Percentiles rank a stretch among this genome's conserved stretches.
Evolutionary conservation across 2,113 vertebrate species (phyloP).

Genomic region (Synchiropus splendidus): DNA sequence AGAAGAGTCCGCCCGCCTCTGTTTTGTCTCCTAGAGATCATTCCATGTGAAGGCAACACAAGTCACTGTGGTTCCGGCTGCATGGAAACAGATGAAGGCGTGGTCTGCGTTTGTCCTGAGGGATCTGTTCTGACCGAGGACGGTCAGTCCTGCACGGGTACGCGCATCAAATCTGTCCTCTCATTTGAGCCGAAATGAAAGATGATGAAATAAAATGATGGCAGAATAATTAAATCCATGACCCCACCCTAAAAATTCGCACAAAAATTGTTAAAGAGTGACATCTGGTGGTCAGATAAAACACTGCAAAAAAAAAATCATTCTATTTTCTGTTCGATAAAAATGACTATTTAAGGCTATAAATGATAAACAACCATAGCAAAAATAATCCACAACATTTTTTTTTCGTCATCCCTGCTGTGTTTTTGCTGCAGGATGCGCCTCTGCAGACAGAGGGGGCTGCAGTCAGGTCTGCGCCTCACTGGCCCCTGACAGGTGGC

Average conservation of each 20-base stretch:
- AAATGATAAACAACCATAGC: no score
- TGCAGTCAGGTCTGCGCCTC: slow-evolving; percentile 82
- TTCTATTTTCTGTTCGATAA: slow-evolving; percentile 2
- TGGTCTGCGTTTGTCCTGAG: slow-evolving; percentile 78
- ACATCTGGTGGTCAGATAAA: background rate
- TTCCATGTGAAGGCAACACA: slow-evolving; percentile 63
- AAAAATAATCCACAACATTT: no score
- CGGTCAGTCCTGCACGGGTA: slow-evolving; percentile 79
- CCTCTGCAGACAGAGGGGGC: slow-evolving; percentile 78
- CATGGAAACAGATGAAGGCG: slow-evolving; percentile 65
- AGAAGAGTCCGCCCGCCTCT: background rate
- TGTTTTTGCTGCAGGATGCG: slow-evolving; percentile 71
- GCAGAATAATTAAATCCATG: background rate
- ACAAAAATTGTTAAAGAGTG: background rate
- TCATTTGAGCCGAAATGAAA: background rate
- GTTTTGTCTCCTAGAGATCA: slow-evolving; percentile 62
- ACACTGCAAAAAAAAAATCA: background rate
- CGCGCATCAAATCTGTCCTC: slow-evolving; percentile 2
- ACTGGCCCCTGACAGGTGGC: slow-evolving; percentile 67
- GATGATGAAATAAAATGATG: background rate
- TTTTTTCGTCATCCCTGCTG: background rate
- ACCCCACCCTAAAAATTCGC: background rate
- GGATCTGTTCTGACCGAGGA: slow-evolving; percentile 74
- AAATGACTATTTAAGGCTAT: no score
- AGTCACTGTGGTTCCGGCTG: slow-evolving; percentile 75